Base-by-base conservation (phyloP, 2,888 invertebrate species). In the Tetragonula carbonaria region DNA sequence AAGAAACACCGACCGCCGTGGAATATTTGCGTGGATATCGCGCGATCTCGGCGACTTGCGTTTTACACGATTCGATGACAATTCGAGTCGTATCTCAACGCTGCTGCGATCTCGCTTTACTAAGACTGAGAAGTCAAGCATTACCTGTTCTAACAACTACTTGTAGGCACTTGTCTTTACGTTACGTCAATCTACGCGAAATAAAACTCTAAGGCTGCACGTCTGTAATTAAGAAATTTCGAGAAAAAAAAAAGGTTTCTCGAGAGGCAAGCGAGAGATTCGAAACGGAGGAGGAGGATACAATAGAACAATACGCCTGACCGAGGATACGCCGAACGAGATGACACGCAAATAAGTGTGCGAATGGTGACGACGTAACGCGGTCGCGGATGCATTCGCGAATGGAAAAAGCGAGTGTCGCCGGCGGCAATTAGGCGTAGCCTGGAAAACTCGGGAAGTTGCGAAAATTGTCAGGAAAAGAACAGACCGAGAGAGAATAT, bases 401-500 rank as follows among this genome's bases (percentile, higher is more conserved):
- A 80, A 73, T 59, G 65, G 78, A 63, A 71, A 66, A 72, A 67
- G 67, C 67, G 72, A 65, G 78, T 81, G 88, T 84, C 84, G 80
- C 70, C 78, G 77, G 67, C 70, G 82, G 84, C 82, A 87, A 89
- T 86, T 87, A 87, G 59, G 53, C 71, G 77, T 80, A 72, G 73
- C 85, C 72, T 85, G 83, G 86, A 90, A 91, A 92, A 90, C 87
- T 86, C 87, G 87, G 75, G 88, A 91, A 90, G 91, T 92, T 93
- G 92, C 91, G 91, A 91, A 92, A 92, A 91, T 86, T 66, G 55
- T n/a, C 55, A n/a, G 63, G 16, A 38, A 79, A 65, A 62, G 28
- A n/a, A 45, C 8, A 8, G 45, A 28, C 16, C n/a, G 21, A 63
- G 33, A 59, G 50, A 63, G 45, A 23, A 55, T 33, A 18, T 28